Evolutionary conservation across 2,113 vertebrate species (phyloP), one percentile per base, ranked within the genome.

Genomic region (Sciurus niger): DNA sequence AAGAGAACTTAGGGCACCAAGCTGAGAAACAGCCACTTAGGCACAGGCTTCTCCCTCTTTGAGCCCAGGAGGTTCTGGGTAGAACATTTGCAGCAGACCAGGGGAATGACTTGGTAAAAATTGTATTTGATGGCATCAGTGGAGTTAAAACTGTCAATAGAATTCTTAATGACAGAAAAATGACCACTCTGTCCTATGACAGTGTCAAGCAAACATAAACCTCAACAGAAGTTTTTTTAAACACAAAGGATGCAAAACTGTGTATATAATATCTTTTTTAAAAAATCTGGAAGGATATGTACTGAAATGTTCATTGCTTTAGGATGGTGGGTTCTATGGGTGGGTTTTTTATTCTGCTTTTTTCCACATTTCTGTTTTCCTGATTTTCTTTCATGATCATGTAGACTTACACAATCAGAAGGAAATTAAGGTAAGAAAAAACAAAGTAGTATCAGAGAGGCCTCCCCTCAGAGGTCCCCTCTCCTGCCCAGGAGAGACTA

Each of bases 161-260:
- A 92, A 32, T 77, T 93, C 73, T 84, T 34, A 30, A 43, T 63
- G 77, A 5, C 20, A 74, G 65, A 80, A 63, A 89, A 89, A 72
- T 17, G 37, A 51, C n/a, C 68, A 34, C 28, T 63, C 4, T 37
- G 24, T 92, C 30, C 37, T 58, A 51, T 74, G 84, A 67, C 0
- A 46, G 13, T 32, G 48, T 74, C 46, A 48, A 93, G 7, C 46
- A 93, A 96, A 94, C 87, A 48, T 43, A 88, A 86, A 78, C 6
- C 4, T 89, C 48, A 89, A 67, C 16, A 72, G 63, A 43, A 55
- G 46, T 6, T 1, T 25, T 89, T 82, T 2, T 30, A 87, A 85
- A 25, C 11, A 53, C 32, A 46, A 83, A 84, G 18, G 70, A 76
- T 40, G 74, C 20, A 55, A 24, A 88, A 34, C 37, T 53, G 63